These are phyloP conservation scores for Junonia oenone DNA, from an alignment of 2,888 invertebrate genomes.

Conservation along the genomic window DNA sequence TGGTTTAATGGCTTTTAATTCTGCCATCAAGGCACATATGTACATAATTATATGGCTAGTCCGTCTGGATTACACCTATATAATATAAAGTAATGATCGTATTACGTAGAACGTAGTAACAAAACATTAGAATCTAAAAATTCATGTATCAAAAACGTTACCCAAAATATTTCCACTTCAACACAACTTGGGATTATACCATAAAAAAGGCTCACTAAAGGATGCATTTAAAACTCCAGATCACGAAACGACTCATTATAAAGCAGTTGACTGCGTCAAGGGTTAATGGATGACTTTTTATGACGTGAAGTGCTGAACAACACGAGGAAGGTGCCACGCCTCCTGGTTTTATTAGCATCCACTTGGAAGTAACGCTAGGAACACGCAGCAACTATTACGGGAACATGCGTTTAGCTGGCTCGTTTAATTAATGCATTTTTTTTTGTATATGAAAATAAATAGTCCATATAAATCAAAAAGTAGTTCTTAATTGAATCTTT, in stretches of 20 bases:
- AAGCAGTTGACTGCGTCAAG: conserved; percentile 40
- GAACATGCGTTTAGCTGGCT: neutral
- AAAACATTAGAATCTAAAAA: too few relatives aligned
- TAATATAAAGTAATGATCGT: too few relatives aligned
- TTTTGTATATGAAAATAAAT: too few relatives aligned
- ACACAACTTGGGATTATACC: neutral
- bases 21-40: too few relatives aligned
- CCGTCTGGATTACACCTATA: too few relatives aligned
- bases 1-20: too few relatives aligned
- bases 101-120: too few relatives aligned
- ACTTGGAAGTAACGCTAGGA: conserved; percentile 1
- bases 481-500: too few relatives aligned
- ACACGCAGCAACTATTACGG: neutral
- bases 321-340: conserved; percentile 66
- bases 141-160: too few relatives aligned
- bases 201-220: too few relatives aligned
- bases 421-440: neutral
- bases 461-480: too few relatives aligned
- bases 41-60: too few relatives aligned
- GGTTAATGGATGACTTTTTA: conserved; percentile 35
- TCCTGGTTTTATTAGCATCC: conserved; percentile 65
- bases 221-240: conserved; percentile 11
- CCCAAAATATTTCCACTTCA: neutral
- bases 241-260: conserved; percentile 38
- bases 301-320: conserved; percentile 50